phyloP scores from a whole-genome alignment of 2,888 invertebrate species.

The Lacanobia oleracea region DNA sequence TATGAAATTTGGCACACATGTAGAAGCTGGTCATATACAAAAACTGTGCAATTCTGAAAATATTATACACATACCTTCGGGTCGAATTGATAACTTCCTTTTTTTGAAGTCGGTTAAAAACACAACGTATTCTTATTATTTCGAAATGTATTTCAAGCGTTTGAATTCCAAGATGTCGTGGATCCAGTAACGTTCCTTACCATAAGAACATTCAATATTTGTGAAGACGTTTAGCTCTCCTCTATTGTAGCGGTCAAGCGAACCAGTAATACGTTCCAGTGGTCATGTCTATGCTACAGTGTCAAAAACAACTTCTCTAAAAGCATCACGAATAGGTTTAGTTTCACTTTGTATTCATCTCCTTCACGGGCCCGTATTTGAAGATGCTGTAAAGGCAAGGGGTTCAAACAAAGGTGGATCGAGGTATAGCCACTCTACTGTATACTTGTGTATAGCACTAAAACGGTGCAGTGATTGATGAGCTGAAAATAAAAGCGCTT shows the following conservation, averaged over 20 bases:
- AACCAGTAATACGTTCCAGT: neutral
- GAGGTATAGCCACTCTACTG: too few relatives aligned
- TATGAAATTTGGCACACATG: too few relatives aligned
- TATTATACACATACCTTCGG: too few relatives aligned
- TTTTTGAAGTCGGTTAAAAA: too few relatives aligned
- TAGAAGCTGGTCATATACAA: too few relatives aligned
- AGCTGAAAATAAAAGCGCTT: neutral
- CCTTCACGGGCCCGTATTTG: neutral
- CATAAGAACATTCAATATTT: conserved; percentile 10
- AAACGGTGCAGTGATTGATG: neutral
- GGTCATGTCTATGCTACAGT: neutral
- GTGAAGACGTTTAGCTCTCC: neutral
- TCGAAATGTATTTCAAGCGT: too few relatives aligned
- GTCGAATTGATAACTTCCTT: too few relatives aligned
- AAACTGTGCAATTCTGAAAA: too few relatives aligned
- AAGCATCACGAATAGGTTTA: conserved; percentile 25
- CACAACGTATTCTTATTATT: too few relatives aligned
- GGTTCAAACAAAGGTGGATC: neutral
- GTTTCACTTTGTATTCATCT: conserved; percentile 11
- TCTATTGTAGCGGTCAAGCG: neutral
- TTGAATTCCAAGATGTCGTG: too few relatives aligned
- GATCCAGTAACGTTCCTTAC: neutral
- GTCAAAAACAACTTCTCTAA: conserved; percentile 10
- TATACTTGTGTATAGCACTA: neutral
- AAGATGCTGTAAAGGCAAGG: neutral